Evolutionary conservation across 2,113 vertebrate species (phyloP).

Genomic region (Bothrops jararaca): DNA sequence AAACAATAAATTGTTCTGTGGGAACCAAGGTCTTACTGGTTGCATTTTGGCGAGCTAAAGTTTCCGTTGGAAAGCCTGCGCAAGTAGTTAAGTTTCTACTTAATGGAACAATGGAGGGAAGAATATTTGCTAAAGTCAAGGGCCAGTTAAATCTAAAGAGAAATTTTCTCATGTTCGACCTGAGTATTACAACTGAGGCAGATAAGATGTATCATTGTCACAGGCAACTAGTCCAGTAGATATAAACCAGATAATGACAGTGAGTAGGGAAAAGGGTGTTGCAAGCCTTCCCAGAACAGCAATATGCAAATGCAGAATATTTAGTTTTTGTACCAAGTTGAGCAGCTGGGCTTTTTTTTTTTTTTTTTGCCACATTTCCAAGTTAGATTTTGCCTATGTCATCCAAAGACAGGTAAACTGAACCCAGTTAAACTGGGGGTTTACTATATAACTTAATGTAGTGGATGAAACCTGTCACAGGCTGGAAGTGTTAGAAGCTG

Average conservation of each 20-base stretch:
- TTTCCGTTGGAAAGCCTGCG: no score
- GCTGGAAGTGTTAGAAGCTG: not conserved
- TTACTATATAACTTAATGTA: not conserved
- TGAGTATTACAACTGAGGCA: not conserved
- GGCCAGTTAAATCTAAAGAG: not conserved
- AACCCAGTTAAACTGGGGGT: not conserved
- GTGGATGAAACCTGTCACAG: not conserved
- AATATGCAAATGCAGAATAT: not conserved
- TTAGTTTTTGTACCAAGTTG: not conserved
- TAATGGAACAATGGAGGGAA: not conserved
- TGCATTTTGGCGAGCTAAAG: no score
- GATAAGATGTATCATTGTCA: not conserved
- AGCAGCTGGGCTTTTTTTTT: not conserved
- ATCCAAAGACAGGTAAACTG: not conserved
- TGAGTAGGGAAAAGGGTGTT: not conserved
- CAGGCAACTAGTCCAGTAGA: not conserved
- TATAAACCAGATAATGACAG: not conserved
- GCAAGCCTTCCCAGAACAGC: not conserved
- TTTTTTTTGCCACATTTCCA: not conserved
- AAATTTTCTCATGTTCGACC: not conserved
- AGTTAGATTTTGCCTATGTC: not conserved
- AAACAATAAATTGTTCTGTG: no score
- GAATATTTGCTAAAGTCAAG: not conserved
- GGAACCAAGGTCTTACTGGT: no score
- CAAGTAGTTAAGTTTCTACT: not conserved